phyloP scores from a whole-genome alignment of 2,113 vertebrate genomes.

The Neomonachus schauinslandi region DNA sequence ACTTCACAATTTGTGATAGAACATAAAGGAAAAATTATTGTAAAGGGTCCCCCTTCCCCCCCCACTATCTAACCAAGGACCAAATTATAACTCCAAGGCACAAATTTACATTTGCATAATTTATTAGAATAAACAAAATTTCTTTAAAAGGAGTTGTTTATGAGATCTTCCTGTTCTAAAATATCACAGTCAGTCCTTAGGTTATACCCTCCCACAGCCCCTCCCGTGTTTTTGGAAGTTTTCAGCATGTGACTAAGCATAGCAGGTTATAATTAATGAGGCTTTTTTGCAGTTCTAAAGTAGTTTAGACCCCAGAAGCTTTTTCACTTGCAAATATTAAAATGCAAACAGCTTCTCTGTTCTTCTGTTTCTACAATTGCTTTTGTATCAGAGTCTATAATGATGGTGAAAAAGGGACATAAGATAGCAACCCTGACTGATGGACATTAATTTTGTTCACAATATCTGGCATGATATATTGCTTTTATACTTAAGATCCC shows the following conservation, averaged over 20 bases:
- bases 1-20: neutral
- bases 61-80: neutral
- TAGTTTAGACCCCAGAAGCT: neutral
- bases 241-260: neutral
- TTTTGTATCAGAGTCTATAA: neutral
- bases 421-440: neutral
- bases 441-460: neutral
- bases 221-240: neutral
- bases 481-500: neutral
- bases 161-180: neutral
- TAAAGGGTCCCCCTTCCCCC: accelerated
- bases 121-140: neutral
- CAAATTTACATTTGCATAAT: neutral
- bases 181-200: neutral
- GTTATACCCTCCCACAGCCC: neutral
- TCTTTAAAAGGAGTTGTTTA: neutral
- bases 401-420: neutral
- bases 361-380: neutral
- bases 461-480: neutral
- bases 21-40: neutral
- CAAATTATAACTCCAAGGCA: neutral
- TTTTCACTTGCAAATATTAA: neutral
- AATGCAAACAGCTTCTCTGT: neutral
- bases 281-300: neutral
- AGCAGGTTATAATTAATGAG: neutral